Percentiles rank a stretch among this genome's conserved stretches.
These are phyloP conservation scores for Sinelater perroti DNA, from an alignment of 2,888 invertebrate species.

Conservation along the genomic window DNA sequence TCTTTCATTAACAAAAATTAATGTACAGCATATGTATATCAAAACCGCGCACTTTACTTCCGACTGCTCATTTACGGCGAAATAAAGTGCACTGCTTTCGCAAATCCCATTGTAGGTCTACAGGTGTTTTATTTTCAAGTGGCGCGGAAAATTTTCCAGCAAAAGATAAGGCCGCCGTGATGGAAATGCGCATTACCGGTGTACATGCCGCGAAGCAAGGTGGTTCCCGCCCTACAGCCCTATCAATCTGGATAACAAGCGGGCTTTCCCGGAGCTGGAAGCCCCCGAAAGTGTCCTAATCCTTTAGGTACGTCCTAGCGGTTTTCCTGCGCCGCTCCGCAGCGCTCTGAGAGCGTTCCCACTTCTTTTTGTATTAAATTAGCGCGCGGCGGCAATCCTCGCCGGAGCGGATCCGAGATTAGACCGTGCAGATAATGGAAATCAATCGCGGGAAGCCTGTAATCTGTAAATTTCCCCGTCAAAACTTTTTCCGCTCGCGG, in stretches of 20 bases:
- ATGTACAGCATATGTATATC: too few species aligned
- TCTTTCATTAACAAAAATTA: too few species aligned
- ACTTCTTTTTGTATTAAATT: slow-evolving; percentile 23
- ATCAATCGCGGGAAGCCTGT: too few species aligned
- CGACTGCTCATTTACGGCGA: too few species aligned
- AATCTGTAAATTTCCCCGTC: too few species aligned
- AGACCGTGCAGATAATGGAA: too few species aligned
- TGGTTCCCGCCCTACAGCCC: slow-evolving; percentile 30
- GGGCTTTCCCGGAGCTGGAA: slow-evolving; percentile 29
- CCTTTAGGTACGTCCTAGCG: slow-evolving; percentile 33
- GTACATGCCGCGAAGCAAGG: slow-evolving; percentile 30
- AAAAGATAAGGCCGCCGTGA: slow-evolving; percentile 19
- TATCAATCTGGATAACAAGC: slow-evolving; percentile 35
- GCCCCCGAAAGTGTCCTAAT: slow-evolving; percentile 29
- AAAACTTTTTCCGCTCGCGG: too few species aligned
- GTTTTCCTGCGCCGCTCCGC: slow-evolving; percentile 24
- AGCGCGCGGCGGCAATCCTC: background rate
- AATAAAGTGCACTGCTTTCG: too few species aligned
- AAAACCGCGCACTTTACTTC: too few species aligned
- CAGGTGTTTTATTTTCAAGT: background rate
- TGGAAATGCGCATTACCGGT: slow-evolving; percentile 30
- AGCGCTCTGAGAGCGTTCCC: slow-evolving; percentile 12
- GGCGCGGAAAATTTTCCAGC: slow-evolving; percentile 6
- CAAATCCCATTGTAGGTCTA: too few species aligned
- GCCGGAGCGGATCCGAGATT: too few species aligned